These are phyloP conservation scores for Stenurella melanura DNA, from an alignment of 2,888 invertebrate species.

Conservation along the genomic window DNA sequence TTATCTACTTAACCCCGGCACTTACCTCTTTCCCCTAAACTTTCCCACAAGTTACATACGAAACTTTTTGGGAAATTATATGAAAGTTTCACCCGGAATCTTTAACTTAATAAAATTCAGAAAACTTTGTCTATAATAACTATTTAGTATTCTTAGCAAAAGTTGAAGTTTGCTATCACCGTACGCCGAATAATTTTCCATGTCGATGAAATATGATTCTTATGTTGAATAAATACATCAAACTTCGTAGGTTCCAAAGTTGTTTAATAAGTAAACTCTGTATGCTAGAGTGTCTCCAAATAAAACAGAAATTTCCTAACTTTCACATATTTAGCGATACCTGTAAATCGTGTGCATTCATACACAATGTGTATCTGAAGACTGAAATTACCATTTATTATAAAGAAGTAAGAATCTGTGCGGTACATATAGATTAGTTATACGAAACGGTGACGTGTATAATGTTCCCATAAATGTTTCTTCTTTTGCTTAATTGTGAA, in stretches of 20 bases:
- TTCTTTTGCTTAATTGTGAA: too few relatives aligned
- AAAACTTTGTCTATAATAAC: conserved; percentile 47
- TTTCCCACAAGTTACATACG: too few relatives aligned
- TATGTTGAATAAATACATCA: conserved; percentile 39
- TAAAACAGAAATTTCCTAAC: neutral
- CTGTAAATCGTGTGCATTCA: too few relatives aligned
- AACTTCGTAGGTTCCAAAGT: neutral
- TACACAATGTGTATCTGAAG: too few relatives aligned
- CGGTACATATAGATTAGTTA: too few relatives aligned
- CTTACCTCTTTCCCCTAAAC: too few relatives aligned
- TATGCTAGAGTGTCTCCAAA: neutral
- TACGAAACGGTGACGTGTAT: too few relatives aligned
- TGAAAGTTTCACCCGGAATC: conserved; percentile 10
- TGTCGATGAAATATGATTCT: conserved; percentile 45
- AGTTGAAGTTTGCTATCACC: conserved; percentile 47
- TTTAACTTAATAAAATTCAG: conserved; percentile 21
- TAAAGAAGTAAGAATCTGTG: too few relatives aligned
- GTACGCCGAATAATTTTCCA: conserved; percentile 50
- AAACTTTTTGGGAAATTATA: neutral
- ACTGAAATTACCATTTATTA: too few relatives aligned
- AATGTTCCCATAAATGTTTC: too few relatives aligned
- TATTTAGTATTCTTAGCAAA: conserved; percentile 52
- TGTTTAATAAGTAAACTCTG: conserved; percentile 34
- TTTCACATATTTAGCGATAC: neutral
- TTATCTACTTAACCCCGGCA: too few relatives aligned